phyloP scores from a whole-genome alignment of 2,888 invertebrate genomes.

The Calameuta idolon region DNA sequence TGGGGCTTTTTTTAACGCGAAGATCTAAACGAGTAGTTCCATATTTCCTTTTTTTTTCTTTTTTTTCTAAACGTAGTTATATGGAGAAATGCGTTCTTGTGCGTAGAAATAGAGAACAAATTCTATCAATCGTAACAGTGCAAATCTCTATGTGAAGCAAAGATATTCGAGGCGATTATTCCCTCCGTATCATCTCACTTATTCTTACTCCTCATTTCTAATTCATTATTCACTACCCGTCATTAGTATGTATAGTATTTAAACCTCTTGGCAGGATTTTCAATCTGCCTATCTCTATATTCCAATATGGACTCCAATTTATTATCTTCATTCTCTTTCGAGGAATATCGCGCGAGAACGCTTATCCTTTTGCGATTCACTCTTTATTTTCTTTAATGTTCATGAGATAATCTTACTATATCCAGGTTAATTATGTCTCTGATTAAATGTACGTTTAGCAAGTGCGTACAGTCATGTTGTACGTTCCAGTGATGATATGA shows the following conservation, averaged over 20 bases:
- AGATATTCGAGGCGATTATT: background rate
- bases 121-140: background rate
- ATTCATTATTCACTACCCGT: background rate
- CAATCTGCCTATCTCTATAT: background rate
- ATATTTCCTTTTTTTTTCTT: background rate
- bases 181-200: background rate
- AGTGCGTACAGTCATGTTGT: background rate
- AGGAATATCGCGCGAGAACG: slow-evolving; percentile 5
- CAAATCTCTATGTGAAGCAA: background rate
- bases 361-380: background rate
- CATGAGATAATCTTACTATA: background rate
- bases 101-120: slow-evolving; percentile 16
- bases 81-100: slow-evolving; percentile 21
- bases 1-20: slow-evolving; percentile 1
- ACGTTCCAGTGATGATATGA: background rate
- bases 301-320: background rate
- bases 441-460: background rate
- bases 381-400: background rate
- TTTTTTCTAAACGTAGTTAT: slow-evolving; percentile 5
- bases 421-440: background rate
- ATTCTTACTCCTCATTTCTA: background rate
- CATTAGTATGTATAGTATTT: background rate
- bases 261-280: background rate
- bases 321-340: slow-evolving; percentile 5
- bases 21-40: background rate